Base-by-base conservation (phyloP, 2,888 invertebrate genomes). In the Eucriotettix oculatus region DNA sequence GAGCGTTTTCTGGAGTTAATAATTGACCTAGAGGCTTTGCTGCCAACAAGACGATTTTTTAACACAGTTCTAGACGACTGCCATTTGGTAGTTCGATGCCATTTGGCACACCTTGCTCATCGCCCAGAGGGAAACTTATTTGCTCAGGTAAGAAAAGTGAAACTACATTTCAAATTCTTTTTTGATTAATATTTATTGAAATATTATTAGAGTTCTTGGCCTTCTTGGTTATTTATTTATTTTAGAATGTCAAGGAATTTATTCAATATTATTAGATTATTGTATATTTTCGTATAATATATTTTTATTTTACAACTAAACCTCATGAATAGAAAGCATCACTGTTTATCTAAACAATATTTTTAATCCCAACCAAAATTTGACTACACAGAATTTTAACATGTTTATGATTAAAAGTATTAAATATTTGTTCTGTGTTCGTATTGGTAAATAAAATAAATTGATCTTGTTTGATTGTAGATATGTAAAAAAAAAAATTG, bases 21-120 rank as follows among this genome's bases (percentile, higher is more conserved):
- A 74, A 95, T 97, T 60, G 99, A 99, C 73, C 77, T 99, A 66
- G 97, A 98, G 71, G 94, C 97, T 1, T 77, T 97, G 65, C 75
- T 99, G 68, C 96, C 96, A 0, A 99, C 98, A 0, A 81, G 99
- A 48, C 81, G 99, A 57, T 99, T 97, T 75, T 95, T 99, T 75
- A 97, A 98, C 74, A 90, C 91, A 0, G 85, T 99, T 1, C 79
- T 99, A 74, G 96, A 98, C 71, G 94, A 96, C 74, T 85, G 88
- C 64, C 97, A 99, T 72, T 77, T 98, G 48, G 87, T 99, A 55
- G 93, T 95, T 11, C 82, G 90, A 58, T 92, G 95, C 69, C 84
- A 87, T 67, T 77, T 97, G 65, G 87, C 92, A 2, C 79, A 84
- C 59, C 78, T 99, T 53, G 74, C 83, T 0, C 75, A 78, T 61